Evolutionary conservation across 2,113 vertebrate species (phyloP).

Genomic region (Todiramphus saurophagus): DNA sequence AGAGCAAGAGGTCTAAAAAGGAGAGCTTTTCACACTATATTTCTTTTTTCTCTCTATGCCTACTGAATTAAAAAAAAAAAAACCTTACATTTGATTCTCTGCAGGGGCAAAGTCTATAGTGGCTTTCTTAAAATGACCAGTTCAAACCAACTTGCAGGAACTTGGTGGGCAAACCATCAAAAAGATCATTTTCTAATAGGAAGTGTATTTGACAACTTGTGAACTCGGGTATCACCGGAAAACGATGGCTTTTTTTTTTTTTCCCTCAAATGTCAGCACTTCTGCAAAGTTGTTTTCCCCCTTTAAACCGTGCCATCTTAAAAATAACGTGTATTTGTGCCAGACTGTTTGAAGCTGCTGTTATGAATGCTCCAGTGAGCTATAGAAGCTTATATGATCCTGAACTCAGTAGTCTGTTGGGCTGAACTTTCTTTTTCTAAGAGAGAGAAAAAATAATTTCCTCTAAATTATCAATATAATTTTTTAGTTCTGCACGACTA

Average conservation of each 20-base stretch:
- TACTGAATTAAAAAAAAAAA: not conserved
- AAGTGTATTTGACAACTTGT: slow-evolving; percentile 29
- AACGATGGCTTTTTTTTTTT: slow-evolving; percentile 37
- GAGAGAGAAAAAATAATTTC: not conserved
- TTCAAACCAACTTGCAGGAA: not conserved
- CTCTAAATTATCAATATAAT: not conserved
- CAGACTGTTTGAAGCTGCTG: slow-evolving; percentile 27
- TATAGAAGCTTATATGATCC: not conserved
- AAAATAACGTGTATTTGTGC: slow-evolving; percentile 10
- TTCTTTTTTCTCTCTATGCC: not conserved
- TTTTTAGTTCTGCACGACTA: not conserved
- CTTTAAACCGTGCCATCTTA: not conserved
- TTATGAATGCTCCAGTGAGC: not conserved
- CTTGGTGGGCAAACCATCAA: not conserved
- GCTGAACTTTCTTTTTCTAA: not conserved
- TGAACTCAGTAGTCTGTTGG: not conserved
- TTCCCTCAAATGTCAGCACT: slow-evolving; percentile 41
- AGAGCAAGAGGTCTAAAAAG: not conserved
- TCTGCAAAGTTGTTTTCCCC: not conserved
- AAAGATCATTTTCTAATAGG: slow-evolving; percentile 20
- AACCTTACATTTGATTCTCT: not conserved
- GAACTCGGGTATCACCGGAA: slow-evolving; percentile 31
- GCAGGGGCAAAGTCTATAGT: not conserved
- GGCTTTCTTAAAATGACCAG: slow-evolving; percentile 40
- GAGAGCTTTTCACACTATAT: not conserved